Evolutionary conservation across 2,113 vertebrate genomes (phyloP).

Genomic region (Ifrita kowaldi): DNA sequence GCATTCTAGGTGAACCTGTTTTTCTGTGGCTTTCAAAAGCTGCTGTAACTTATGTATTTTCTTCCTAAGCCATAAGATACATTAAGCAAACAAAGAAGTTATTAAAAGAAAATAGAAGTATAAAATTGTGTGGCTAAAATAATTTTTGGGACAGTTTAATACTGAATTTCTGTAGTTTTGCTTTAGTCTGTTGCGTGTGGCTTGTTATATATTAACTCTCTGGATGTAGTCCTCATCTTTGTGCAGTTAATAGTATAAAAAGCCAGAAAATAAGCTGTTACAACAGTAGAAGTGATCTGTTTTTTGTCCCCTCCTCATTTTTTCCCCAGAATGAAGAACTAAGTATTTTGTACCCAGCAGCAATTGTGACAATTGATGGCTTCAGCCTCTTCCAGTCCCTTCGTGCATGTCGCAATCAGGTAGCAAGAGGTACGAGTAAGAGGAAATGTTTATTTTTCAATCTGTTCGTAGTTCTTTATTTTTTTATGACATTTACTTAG

Average conservation of each 20-base stretch:
- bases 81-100: neutral
- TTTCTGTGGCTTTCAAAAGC: neutral
- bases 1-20: neutral
- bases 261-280: neutral
- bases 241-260: neutral
- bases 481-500: neutral
- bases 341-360: constrained; percentile 91
- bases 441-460: neutral
- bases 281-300: neutral
- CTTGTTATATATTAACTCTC: neutral
- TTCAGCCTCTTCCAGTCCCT: constrained; percentile 98
- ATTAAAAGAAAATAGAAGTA: neutral
- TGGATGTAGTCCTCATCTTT: neutral
- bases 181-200: neutral
- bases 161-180: neutral
- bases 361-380: constrained; percentile 95
- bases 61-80: neutral
- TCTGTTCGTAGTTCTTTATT: neutral
- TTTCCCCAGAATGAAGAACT: constrained; percentile 88
- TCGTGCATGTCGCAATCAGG: constrained; percentile 96
- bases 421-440: constrained; percentile 86
- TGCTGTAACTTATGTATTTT: neutral
- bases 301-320: neutral
- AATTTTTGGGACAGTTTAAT: neutral
- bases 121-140: neutral